phyloP scores from a whole-genome alignment of 2,888 invertebrate species.

The Ormyrus nitidulus region DNA sequence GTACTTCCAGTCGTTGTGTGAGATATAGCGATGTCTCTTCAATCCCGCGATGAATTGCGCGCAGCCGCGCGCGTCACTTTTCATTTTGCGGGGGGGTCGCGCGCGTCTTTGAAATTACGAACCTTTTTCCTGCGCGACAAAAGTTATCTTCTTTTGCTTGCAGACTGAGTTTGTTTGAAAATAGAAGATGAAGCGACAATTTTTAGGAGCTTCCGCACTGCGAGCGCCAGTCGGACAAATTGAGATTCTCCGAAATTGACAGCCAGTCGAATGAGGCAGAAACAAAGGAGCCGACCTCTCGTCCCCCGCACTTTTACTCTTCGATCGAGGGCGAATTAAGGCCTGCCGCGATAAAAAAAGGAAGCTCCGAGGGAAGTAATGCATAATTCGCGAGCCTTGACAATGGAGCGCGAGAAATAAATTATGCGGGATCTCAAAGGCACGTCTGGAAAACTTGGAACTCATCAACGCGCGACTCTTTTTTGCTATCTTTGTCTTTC shows the following conservation, averaged over 20 bases:
- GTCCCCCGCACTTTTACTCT: neutral
- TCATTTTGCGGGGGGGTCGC: constrained; percentile 34
- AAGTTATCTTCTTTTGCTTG: neutral
- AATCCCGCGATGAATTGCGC: constrained; percentile 54
- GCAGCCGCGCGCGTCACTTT: constrained; percentile 47
- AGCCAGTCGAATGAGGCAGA: constrained; percentile 22
- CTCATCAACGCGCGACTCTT: constrained; percentile 33
- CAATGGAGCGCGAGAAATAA: constrained; percentile 73
- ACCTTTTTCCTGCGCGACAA: constrained; percentile 33
- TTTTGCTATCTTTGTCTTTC: neutral
- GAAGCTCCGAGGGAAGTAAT: constrained; percentile 62
- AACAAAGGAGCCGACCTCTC: constrained; percentile 37
- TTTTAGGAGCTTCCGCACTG: neutral
- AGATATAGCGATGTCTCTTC: constrained; percentile 39
- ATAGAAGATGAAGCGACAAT: constrained; percentile 17
- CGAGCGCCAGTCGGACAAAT: neutral
- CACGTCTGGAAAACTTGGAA: constrained; percentile 56
- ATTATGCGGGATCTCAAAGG: constrained; percentile 75
- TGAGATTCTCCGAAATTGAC: constrained; percentile 28
- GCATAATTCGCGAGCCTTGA: constrained; percentile 70
- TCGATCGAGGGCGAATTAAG: constrained; percentile 41
- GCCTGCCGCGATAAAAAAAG: constrained; percentile 33
- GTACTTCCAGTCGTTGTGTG: constrained; percentile 4
- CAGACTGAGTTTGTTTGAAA: constrained; percentile 1
- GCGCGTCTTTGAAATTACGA: constrained; percentile 31